Evolutionary conservation across 2,797 vertebrate genomes (phyloP).

Genomic region (Melanotaenia nigrans): DNA sequence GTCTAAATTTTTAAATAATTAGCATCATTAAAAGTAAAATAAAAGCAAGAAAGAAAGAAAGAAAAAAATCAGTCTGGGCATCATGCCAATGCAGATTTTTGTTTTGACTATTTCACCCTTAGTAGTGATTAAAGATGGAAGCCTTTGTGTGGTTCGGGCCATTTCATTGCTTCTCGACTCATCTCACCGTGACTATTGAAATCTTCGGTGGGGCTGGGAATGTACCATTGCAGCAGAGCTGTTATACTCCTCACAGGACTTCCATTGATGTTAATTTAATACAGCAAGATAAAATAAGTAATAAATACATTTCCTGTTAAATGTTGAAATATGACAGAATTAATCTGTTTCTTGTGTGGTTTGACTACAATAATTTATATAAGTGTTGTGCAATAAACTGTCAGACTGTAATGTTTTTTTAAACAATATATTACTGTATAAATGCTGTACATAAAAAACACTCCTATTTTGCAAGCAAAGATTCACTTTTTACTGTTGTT

Average conservation of each 20-base stretch:
- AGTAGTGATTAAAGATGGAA: constrained; percentile 29
- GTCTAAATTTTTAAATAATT: constrained; percentile 54
- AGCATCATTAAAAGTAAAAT: constrained; percentile 19
- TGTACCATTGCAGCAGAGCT: constrained; percentile 50
- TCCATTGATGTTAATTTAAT: constrained; percentile 54
- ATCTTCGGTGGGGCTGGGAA: constrained; percentile 31
- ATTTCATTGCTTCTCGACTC: constrained; percentile 26
- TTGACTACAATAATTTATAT: constrained; percentile 88
- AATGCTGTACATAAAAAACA: constrained; percentile 97
- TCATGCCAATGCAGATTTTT: constrained; percentile 44
- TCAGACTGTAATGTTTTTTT: constrained; percentile 83
- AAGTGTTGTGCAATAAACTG: constrained; percentile 91
- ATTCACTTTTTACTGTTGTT: constrained; percentile 99
- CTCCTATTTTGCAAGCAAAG: constrained; percentile 98
- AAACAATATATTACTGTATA: constrained; percentile 95
- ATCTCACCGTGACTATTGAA: constrained; percentile 13
- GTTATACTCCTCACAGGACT: constrained; percentile 55
- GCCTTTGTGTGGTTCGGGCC: constrained; percentile 36
- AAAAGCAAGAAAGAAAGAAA: neutral
- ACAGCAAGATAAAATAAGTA: constrained; percentile 44
- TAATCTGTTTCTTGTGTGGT: constrained; percentile 82
- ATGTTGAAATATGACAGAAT: constrained; percentile 66
- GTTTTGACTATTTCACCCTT: constrained; percentile 37
- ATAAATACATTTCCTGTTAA: constrained; percentile 64
- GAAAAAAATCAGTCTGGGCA: constrained; percentile 1